Evolutionary conservation across 1,140 invertebrate genomes (phyloP).

Genomic region (Tetramorium alpestre): DNA sequence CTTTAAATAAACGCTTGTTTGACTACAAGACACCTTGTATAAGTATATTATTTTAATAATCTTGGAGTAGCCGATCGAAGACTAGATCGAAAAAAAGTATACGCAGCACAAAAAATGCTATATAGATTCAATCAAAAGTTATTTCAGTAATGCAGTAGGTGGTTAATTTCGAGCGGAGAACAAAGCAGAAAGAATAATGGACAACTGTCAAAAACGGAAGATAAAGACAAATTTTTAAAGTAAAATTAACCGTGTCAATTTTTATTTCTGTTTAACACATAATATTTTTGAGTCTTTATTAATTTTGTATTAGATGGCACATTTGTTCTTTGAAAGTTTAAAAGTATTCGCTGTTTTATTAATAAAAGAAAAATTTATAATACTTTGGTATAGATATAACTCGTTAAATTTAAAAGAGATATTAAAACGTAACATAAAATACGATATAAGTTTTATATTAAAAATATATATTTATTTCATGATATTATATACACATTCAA

Average conservation of each 20-base stretch:
- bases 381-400: background rate
- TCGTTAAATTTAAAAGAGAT: background rate
- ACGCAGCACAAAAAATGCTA: too few species aligned
- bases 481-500: background rate
- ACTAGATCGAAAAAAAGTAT: too few species aligned
- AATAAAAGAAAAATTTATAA: background rate
- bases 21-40: too few species aligned
- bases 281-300: background rate
- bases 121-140: too few species aligned
- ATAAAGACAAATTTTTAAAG: background rate
- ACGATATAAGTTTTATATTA: background rate
- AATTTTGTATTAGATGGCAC: background rate
- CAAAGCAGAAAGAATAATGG: background rate
- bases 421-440: background rate
- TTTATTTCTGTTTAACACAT: background rate
- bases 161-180: conserved; percentile 16
- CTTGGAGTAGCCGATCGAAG: too few species aligned
- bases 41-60: too few species aligned
- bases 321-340: background rate
- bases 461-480: background rate
- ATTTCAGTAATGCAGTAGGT: background rate
- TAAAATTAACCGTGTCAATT: background rate
- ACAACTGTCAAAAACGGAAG: background rate
- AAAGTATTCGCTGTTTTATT: background rate
- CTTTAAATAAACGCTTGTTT: too few species aligned